These are phyloP conservation scores for Macrotus californicus DNA, from an alignment of 2,113 vertebrate genomes.

Conservation along the genomic window DNA sequence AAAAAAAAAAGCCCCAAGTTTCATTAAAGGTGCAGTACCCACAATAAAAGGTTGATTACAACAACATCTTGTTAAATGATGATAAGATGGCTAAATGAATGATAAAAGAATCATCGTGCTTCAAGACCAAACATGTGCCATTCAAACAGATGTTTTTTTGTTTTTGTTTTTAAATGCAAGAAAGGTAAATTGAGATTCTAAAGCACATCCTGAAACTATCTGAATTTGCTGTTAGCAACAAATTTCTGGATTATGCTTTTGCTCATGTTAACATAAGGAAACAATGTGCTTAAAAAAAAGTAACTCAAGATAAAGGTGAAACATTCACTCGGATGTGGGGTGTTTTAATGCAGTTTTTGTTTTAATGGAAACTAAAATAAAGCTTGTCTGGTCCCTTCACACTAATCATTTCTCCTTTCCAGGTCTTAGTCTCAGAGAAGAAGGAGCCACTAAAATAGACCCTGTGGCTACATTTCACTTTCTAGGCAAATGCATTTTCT, in stretches of 20 bases:
- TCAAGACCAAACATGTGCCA: slow-evolving; percentile 48
- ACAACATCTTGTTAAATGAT: slow-evolving; percentile 52
- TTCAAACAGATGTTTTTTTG: background rate
- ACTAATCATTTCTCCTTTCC: background rate
- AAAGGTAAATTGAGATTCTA: slow-evolving; percentile 50
- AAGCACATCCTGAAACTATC: slow-evolving; percentile 53
- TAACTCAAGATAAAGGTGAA: slow-evolving; percentile 49
- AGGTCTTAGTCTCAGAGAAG: slow-evolving; percentile 18
- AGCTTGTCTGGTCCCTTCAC: background rate
- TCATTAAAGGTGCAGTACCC: slow-evolving; percentile 82
- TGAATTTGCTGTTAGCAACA: slow-evolving; percentile 8
- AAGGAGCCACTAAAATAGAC: slow-evolving; percentile 6
- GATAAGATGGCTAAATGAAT: slow-evolving; percentile 78
- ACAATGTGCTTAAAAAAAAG: slow-evolving; percentile 50
- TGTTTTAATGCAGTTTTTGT: slow-evolving; percentile 42
- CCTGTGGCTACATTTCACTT: background rate
- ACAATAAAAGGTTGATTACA: slow-evolving; percentile 70
- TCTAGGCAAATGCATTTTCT: slow-evolving; percentile 11
- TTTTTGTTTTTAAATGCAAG: slow-evolving; percentile 21
- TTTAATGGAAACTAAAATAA: slow-evolving; percentile 33
- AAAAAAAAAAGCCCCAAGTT: slow-evolving; percentile 50
- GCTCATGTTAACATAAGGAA: slow-evolving; percentile 55
- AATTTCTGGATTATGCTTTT: slow-evolving; percentile 29
- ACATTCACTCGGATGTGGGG: slow-evolving; percentile 54
- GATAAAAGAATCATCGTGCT: slow-evolving; percentile 46